phyloP scores from a whole-genome alignment of 1,140 invertebrate genomes.

The Parapsyche elsis region DNA sequence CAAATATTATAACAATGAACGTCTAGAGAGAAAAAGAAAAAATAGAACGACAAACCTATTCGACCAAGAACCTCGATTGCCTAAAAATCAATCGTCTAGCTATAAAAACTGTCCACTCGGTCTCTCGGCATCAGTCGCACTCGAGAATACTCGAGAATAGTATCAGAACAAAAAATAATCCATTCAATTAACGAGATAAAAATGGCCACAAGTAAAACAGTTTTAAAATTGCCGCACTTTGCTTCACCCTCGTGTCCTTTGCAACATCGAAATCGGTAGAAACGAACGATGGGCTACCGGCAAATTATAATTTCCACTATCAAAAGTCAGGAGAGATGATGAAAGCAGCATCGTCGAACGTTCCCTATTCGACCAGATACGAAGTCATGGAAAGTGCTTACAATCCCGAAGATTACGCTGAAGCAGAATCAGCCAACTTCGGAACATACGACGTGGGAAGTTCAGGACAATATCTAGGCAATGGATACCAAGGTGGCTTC shows the following conservation, averaged over 20 bases:
- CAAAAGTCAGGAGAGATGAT: constrained; percentile 47
- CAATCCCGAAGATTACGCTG: constrained; percentile 61
- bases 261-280: neutral
- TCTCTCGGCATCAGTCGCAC: constrained; percentile 48
- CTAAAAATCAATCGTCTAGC: constrained; percentile 31
- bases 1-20: constrained; percentile 20
- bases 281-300: constrained; percentile 35
- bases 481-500: constrained; percentile 50
- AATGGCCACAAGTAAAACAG: constrained; percentile 32
- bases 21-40: constrained; percentile 36
- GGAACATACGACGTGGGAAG: constrained; percentile 59
- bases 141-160: constrained; percentile 20
- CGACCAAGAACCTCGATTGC: constrained; percentile 54
- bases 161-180: neutral
- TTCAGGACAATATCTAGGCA: constrained; percentile 20
- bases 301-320: constrained; percentile 51
- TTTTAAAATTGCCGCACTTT: constrained; percentile 16
- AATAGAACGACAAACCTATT: constrained; percentile 55
- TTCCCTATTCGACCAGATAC: constrained; percentile 63
- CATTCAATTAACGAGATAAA: neutral
- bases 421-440: constrained; percentile 62
- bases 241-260: neutral
- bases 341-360: constrained; percentile 56
- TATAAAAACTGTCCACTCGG: constrained; percentile 48
- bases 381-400: constrained; percentile 66